Evolutionary conservation across 2,113 vertebrate species (phyloP), one percentile per base, ranked within the genome.

Genomic region (Emydocephalus ijimae): DNA sequence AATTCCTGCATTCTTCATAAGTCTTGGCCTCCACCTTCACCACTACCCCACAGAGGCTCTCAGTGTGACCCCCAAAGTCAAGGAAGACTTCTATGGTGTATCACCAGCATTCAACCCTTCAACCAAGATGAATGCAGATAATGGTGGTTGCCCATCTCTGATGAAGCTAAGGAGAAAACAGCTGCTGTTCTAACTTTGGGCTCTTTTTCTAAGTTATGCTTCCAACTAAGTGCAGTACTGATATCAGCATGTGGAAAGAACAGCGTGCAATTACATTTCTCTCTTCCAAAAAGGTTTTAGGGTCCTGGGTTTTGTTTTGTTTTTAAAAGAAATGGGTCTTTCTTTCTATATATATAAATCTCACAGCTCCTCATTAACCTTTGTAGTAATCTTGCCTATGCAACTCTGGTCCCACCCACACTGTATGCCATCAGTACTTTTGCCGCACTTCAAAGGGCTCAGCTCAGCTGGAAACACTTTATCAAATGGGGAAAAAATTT

Each of bases 401-500:
- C 55, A 45, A 14, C 18, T 26, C 5, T 61, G 56, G 86, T 93
- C 94, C n/a, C n/a, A 43, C 88, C 92, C 86, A 93, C 43, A 59
- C 92, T 4, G 7, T 94, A 11, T 34, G 90, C 87, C 45, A 34
- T 85, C 95, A 21, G 0, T 90, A 89, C 85, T 20, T 69, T 93
- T 93, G 55, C 14, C 2, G 87, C 81, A 74, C 20, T 93, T 94
- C 93, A 96, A 96, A 96, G 88, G 88, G 34, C n/a, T 90, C 64
- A 87, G 5, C 93, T 29, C 95, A 92, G 95, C 90, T 93, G 89
- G 96, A 96, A 96, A 90, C 8, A 48, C 57, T 69, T 96, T 93
- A n/a, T 95, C 52, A 50, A 93, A 96, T 1, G 85, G 52, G 7
- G 59, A 57, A 94, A 92, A 91, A 61, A 39, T 14, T 18, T 0